Base-by-base conservation (phyloP, 2,797 vertebrate species). In the Leptoclinus maculatus region DNA sequence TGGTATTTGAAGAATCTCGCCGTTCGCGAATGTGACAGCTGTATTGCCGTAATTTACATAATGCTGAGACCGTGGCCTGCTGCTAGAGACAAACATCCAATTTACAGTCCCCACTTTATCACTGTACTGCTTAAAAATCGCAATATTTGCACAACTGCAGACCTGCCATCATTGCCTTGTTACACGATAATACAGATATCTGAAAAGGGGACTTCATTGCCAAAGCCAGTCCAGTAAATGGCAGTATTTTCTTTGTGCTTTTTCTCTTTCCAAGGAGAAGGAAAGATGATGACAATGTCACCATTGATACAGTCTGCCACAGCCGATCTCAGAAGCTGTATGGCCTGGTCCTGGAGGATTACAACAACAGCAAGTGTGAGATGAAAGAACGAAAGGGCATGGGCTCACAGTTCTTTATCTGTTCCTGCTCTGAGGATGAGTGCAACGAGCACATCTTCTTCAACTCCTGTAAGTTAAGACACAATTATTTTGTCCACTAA, bases 301-400 rank as follows among this genome's bases (percentile, higher is more conserved):
- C 96, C 1, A 91, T 97, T 41, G 97, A 99, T 87, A 98, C 97
- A 0, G 75, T 97, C 71, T 99, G 98, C 86, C 97, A 99, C 9
- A 90, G 97, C 87, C 97, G 96, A 0, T 84, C 88, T 13, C n/a
- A 91, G 3, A 47, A 64, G 3, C 94, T 98, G 25, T 89, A 95
- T 1, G 97, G 94, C 16, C 88, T 97, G 36, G 0, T 83, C 13
- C 93, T 98, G 80, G 94, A 96, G 16, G 96, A 97, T 62, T 94
- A 91, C 81, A 87, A 93, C 82, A 96, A 93, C 82, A 83, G 86
- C 60, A 88, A 90, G 78, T 99, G 98, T 78, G 79, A 95, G 25
- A 98, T 99, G 97, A 97, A 95, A 70, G 95, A 97, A 74, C 95
- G 86, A 54, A 96, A 94, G 53, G 90, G 86, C 1, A 89, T 88